Conservation (phyloP, 2,888 invertebrate species). For the Cecidostiba fungosa region DNA sequence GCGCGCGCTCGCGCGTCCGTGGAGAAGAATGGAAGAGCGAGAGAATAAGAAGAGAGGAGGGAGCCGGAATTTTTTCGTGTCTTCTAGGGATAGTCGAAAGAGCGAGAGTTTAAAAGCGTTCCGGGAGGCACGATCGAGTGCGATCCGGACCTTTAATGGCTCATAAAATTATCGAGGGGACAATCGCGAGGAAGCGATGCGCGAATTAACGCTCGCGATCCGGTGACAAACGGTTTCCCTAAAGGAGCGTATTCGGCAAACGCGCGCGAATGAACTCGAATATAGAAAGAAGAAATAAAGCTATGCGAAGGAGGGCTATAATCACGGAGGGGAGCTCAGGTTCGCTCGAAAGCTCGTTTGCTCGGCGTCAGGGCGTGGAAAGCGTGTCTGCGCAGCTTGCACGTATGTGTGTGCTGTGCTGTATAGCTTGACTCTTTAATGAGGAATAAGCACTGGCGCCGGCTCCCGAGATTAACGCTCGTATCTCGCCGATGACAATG, state of each 20-base stretch:
- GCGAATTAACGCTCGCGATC: slow-evolving; percentile 35
- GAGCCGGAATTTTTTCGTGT: not conserved
- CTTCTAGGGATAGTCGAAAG: not conserved
- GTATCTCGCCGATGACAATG: slow-evolving; percentile 46
- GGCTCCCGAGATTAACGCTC: slow-evolving; percentile 31
- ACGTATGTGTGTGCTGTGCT: not conserved
- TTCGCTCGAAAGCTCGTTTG: not conserved
- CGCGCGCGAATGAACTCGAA: not conserved
- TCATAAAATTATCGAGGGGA: slow-evolving; percentile 61
- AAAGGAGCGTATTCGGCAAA: not conserved
- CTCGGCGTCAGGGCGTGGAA: not conserved
- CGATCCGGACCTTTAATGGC: slow-evolving; percentile 52
- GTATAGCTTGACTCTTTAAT: slow-evolving; percentile 45
- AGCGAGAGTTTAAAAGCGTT: not conserved
- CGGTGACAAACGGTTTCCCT: not conserved
- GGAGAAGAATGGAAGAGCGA: slow-evolving; percentile 22
- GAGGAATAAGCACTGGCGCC: slow-evolving; percentile 31
- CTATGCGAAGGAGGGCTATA: not conserved
- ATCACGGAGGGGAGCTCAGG: not conserved
- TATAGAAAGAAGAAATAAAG: not conserved
- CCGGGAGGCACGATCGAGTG: slow-evolving; percentile 14
- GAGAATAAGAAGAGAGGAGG: not conserved
- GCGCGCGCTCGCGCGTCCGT: slow-evolving; percentile 2
- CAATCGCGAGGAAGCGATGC: slow-evolving; percentile 32
- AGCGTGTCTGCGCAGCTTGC: not conserved